Percentiles rank a stretch among this genome's conserved stretches.
Conservation (phyloP, 2,888 invertebrate genomes). For the Stenichneumon culpator region DNA sequence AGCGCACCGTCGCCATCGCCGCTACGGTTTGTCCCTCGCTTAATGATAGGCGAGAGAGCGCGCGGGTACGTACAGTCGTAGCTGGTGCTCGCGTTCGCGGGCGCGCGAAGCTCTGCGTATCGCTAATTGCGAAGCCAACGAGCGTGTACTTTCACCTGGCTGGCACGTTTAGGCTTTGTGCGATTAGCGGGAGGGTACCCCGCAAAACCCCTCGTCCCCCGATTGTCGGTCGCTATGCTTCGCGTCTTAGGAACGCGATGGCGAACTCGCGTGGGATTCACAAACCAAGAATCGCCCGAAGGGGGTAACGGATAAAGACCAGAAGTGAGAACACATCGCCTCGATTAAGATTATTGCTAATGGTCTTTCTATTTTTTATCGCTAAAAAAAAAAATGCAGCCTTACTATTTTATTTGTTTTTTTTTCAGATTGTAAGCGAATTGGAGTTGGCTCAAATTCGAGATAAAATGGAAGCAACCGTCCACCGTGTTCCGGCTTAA, state of each 20-base stretch:
- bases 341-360: not conserved
- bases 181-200: conserved; percentile 60
- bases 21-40: conserved; percentile 68
- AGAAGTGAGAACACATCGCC: not conserved
- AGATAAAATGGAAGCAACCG: no score
- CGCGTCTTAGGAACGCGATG: conserved; percentile 31
- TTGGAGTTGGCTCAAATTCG: no score
- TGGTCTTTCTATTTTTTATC: no score
- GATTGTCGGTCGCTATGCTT: conserved; percentile 11
- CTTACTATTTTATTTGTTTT: not conserved
- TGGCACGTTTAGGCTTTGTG: conserved; percentile 68
- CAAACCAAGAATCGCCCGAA: not conserved
- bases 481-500: no score
- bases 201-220: conserved; percentile 7
- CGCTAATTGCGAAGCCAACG: conserved; percentile 71
- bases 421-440: no score
- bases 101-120: conserved; percentile 64
- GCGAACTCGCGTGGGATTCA: conserved; percentile 51
- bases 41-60: conserved; percentile 59
- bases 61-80: conserved; percentile 30
- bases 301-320: conserved; percentile 29
- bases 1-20: conserved; percentile 61
- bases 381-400: not conserved
- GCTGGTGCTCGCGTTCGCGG: conserved; percentile 59
- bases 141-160: conserved; percentile 72